These are phyloP conservation scores for Cydia fagiglandana DNA, from an alignment of 1,140 invertebrate genomes.

Conservation along the genomic window DNA sequence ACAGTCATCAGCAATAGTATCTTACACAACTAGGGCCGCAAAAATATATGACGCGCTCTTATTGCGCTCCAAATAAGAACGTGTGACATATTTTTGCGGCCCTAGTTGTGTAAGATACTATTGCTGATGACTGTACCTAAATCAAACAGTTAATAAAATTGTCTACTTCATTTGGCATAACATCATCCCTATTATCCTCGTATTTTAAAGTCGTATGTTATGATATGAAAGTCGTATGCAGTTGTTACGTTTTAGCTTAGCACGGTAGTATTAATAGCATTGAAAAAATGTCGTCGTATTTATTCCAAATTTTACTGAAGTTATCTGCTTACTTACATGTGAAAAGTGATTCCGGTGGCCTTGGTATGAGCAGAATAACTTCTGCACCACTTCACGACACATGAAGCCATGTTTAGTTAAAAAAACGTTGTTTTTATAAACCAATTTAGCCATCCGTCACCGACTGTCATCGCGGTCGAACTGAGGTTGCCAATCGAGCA, in stretches of 20 bases:
- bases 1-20: too few species aligned
- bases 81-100: too few species aligned
- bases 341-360: not conserved
- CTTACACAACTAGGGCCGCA: too few species aligned
- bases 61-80: too few species aligned
- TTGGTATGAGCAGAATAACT: not conserved
- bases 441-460: not conserved
- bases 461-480: not conserved
- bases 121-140: too few species aligned
- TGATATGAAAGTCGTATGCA: too few species aligned
- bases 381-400: not conserved
- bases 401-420: not conserved
- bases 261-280: too few species aligned
- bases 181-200: not conserved
- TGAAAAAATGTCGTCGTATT: too few species aligned
- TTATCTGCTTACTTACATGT: not conserved
- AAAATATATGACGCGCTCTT: too few species aligned
- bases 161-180: conserved; percentile 4
- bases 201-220: not conserved
- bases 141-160: not conserved
- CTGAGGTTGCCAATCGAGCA: not conserved
- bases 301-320: not conserved
- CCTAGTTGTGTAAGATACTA: too few species aligned
- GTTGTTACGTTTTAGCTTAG: too few species aligned
- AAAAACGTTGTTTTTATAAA: not conserved